Base-by-base conservation (phyloP, 2,797 vertebrate species). In the Limnodromus scolopaceus region DNA sequence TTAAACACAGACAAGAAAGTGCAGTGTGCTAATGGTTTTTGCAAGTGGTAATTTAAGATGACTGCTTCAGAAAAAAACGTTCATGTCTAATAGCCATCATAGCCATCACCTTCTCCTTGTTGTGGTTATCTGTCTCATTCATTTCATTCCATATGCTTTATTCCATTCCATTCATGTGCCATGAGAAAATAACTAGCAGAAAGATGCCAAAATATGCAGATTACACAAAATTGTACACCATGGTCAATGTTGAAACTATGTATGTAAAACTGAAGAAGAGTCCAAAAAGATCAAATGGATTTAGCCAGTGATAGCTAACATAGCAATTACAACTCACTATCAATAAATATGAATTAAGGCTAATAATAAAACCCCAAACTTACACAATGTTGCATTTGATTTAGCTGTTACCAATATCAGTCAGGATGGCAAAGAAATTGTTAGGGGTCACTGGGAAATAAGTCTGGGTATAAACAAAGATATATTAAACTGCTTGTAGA, bases 381-480 rank as follows among this genome's bases (percentile, higher is more conserved):
- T 34, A 53, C n/a, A 78, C 27, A 78, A 54, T 54, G 43, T 51
- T 93, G 72, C 38, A 78, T 77, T 84, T 80, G 53, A 84, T 90
- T 80, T 78, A 81, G 49, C 57, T 81, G 41, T 61, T 96, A 49
- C n/a, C 46, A 86, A 3, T 14, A 75, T 25, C 49, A 92, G 70
- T 81, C 83, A 90, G 76, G 76, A 60, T 64, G 64, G 68, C 34
- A 85, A 88, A 96, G 34, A 91, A 68, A 88, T 86, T 93, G 63
- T 82, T 94, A 61, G 58, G 77, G 88, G 49, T 65, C 94, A 57
- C 23, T 90, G 85, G 72, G 85, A 90, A 93, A 90, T 28, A 19
- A 93, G 43, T 57, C 69, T 77, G 60, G 25, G 10, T 91, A 28
- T 66, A 91, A 96, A 83, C 64, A 96, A 71, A 95, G 63, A 82